Evolutionary conservation across 2,113 vertebrate genomes (phyloP).

Genomic region (Mormyrus iriodes): DNA sequence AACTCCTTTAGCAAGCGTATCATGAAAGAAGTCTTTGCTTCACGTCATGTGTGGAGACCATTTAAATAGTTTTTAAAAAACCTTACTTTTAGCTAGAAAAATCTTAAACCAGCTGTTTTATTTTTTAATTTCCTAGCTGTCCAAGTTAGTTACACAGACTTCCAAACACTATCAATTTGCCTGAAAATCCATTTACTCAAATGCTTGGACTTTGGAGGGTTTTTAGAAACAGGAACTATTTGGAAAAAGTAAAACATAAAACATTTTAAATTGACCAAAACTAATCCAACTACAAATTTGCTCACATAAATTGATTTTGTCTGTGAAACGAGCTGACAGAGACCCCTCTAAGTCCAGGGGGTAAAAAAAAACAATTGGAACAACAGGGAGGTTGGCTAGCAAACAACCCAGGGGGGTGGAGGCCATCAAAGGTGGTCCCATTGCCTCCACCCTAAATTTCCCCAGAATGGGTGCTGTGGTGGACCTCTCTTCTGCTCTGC

Average conservation of each 20-base stretch:
- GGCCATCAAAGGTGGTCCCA: background rate
- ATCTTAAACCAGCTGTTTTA: background rate
- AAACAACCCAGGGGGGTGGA: background rate
- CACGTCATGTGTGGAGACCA: background rate
- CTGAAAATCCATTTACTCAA: background rate
- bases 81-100: background rate
- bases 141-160: background rate
- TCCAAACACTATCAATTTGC: background rate
- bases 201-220: background rate
- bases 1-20: background rate
- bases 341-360: background rate
- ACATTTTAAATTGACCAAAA: slow-evolving; percentile 11
- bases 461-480: slow-evolving; percentile 26
- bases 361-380: background rate
- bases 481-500: slow-evolving; percentile 43
- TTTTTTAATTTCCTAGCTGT: background rate
- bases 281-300: slow-evolving; percentile 9
- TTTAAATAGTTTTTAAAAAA: background rate
- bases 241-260: slow-evolving; percentile 2
- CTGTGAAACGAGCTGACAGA: background rate
- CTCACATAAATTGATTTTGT: background rate
- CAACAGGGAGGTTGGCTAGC: background rate
- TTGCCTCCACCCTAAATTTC: slow-evolving; percentile 5
- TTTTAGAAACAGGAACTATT: background rate
- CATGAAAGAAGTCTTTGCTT: background rate